Evolutionary conservation across 2,797 vertebrate species (phyloP), one percentile per base, ranked within the genome.

Genomic region (Hoplostethus mediterraneus): DNA sequence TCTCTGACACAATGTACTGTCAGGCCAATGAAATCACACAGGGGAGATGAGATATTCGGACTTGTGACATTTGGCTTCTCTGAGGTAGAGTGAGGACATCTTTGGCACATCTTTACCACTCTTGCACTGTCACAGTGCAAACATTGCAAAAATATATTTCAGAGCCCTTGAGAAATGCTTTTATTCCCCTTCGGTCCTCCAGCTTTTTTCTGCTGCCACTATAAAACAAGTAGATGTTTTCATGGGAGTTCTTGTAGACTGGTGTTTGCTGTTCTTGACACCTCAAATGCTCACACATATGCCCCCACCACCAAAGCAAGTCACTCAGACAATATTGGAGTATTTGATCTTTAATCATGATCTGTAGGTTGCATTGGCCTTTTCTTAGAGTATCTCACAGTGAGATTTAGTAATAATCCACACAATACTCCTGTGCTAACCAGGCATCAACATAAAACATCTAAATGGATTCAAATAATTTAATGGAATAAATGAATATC

Each of bases 231-330:
- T 75, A 81, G 69, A 54, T 7, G 51, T 45, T 13, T 13, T 45
- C 5, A 45, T 45, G 33, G 33, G 33, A 33, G 33, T 63, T 67
- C 67, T 82, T 72, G 64, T 75, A 65, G 71, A 70, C 21, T 12
- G 70, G 31, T 57, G 79, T 89, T 74, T 66, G 86, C 87, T 83
- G 88, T 90, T 90, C 83, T 89, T 80, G 71, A 67, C 82, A 86
- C 80, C 73, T 81, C 75, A 71, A 67, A 65, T 14, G 31, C 49
- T 79, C n/a, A 2, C 80, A 84, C 77, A 71, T 67, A 31, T 53
- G 44, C 79, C 33, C 0, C 33, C 84, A 86, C 57, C 10, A 30
- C 71, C 21, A 10, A 67, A 69, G 72, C 55, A 67, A 79, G 78
- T 76, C 76, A 71, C 58, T 60, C 71, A 66, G 42, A 48, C 51